phyloP scores from a whole-genome alignment of 64 coral and sea anemone genomes.

The Montipora sp. region DNA sequence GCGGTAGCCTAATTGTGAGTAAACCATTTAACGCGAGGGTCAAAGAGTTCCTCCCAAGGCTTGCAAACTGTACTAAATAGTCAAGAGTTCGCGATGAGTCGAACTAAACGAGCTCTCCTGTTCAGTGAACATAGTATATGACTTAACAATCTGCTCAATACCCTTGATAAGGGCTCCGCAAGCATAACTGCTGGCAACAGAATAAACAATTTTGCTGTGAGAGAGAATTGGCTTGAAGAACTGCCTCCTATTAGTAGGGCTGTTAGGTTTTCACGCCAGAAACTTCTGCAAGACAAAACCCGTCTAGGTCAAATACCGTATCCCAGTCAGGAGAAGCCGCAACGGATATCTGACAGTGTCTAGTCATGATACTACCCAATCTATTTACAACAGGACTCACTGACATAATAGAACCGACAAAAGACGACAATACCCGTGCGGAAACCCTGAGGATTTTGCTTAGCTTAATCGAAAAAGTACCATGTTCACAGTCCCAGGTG shows the following conservation, averaged over 20 bases:
- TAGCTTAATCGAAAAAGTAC: slow-evolving; percentile 18
- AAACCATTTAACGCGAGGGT: background rate
- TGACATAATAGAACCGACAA: slow-evolving; percentile 55
- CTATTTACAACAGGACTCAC: slow-evolving; percentile 28
- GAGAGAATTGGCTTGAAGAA: too few relatives aligned
- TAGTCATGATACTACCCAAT: slow-evolving; percentile 26
- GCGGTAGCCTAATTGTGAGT: slow-evolving; percentile 6
- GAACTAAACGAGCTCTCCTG: slow-evolving; percentile 27
- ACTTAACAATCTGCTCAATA: background rate
- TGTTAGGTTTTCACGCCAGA: too few relatives aligned
- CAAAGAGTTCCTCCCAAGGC: slow-evolving; percentile 21
- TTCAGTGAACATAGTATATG: slow-evolving; percentile 14
- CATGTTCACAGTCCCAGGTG: slow-evolving; percentile 22
- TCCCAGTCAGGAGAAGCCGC: slow-evolving; percentile 17
- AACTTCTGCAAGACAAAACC: slow-evolving; percentile 5
- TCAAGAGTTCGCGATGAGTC: slow-evolving; percentile 25
- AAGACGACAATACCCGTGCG: background rate
- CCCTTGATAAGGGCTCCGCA: slow-evolving; percentile 10
- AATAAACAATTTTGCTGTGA: slow-evolving; percentile 30
- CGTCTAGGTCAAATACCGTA: background rate
- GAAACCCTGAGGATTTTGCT: slow-evolving; percentile 2
- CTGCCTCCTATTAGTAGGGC: too few relatives aligned
- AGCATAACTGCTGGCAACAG: slow-evolving; percentile 13
- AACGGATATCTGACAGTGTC: background rate
- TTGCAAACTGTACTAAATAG: slow-evolving; percentile 49